These are phyloP conservation scores for Nothobranchius kuhntae DNA, from an alignment of 2,113 vertebrate genomes.

Conservation along the genomic window DNA sequence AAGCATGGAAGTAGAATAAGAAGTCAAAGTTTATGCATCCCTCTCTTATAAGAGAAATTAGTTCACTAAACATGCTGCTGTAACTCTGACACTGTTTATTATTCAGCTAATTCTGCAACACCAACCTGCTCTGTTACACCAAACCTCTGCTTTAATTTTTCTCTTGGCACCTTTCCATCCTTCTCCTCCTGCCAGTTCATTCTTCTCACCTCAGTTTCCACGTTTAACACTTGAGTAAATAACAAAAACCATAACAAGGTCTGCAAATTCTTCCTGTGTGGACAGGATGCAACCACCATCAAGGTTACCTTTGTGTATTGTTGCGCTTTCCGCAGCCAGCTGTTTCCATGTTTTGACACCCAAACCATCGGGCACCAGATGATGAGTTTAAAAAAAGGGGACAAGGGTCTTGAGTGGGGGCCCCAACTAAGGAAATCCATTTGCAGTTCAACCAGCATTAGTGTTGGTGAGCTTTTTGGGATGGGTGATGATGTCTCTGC, in stretches of 20 bases:
- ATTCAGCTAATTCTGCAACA: not conserved
- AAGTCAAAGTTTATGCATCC: not conserved
- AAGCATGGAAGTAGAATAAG: not conserved
- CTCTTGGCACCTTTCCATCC: conserved; percentile 14
- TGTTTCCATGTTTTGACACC: conserved; percentile 73
- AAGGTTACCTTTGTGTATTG: conserved; percentile 59
- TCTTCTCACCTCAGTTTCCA: conserved; percentile 56
- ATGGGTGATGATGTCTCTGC: conserved; percentile 56
- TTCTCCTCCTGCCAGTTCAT: conserved; percentile 23
- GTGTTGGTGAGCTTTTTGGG: conserved; percentile 54
- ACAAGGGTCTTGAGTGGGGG: conserved; percentile 28
- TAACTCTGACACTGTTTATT: not conserved
- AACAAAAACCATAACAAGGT: conserved; percentile 42
- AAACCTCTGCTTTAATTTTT: conserved; percentile 20
- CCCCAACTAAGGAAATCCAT: conserved; percentile 44
- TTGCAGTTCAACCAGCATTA: conserved; percentile 64
- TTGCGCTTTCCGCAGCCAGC: conserved; percentile 65
- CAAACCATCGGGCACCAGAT: conserved; percentile 36
- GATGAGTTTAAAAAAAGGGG: conserved; percentile 53
- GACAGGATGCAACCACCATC: conserved; percentile 57
- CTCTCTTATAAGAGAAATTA: not conserved
- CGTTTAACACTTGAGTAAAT: conserved; percentile 47
- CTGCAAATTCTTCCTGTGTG: conserved; percentile 50
- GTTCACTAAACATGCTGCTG: not conserved
- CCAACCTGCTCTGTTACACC: too few relatives aligned